phyloP scores from a whole-genome alignment of 2,113 vertebrate species.

The Alexandromys fortis region DNA sequence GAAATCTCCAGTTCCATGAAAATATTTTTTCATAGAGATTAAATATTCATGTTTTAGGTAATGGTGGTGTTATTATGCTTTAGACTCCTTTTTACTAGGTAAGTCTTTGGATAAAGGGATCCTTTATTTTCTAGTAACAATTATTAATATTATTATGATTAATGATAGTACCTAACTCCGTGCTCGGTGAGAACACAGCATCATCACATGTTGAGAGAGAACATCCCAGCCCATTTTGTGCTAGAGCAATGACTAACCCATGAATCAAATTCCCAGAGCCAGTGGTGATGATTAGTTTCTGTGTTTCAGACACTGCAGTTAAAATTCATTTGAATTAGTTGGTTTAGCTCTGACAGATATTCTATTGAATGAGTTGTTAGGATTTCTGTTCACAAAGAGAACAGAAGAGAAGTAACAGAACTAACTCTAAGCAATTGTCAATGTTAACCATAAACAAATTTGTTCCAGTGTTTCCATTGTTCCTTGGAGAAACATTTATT shows the following conservation, averaged over 20 bases:
- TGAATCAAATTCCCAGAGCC: neutral
- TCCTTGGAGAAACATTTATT: neutral
- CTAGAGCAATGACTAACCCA: neutral
- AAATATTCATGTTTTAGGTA: neutral
- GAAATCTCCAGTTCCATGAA: too few relatives aligned
- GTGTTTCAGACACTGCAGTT: neutral
- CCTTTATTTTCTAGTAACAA: neutral
- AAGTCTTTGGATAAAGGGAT: neutral
- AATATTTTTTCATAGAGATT: neutral
- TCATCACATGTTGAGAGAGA: neutral
- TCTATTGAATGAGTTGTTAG: neutral
- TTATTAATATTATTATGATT: neutral
- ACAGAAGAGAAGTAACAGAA: neutral
- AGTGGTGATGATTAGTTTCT: neutral
- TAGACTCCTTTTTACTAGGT: neutral
- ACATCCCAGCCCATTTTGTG: neutral
- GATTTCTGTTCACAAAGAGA: slow-evolving; percentile 22
- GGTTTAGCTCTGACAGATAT: slow-evolving; percentile 24
- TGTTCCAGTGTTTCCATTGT: neutral
- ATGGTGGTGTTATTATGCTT: neutral
- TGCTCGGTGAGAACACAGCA: neutral
- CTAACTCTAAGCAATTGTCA: neutral
- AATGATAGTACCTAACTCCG: neutral
- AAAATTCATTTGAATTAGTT: neutral
- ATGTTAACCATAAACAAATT: neutral